Evolutionary conservation across 2,113 vertebrate genomes (phyloP).

Genomic region (Cercopithecus mona): DNA sequence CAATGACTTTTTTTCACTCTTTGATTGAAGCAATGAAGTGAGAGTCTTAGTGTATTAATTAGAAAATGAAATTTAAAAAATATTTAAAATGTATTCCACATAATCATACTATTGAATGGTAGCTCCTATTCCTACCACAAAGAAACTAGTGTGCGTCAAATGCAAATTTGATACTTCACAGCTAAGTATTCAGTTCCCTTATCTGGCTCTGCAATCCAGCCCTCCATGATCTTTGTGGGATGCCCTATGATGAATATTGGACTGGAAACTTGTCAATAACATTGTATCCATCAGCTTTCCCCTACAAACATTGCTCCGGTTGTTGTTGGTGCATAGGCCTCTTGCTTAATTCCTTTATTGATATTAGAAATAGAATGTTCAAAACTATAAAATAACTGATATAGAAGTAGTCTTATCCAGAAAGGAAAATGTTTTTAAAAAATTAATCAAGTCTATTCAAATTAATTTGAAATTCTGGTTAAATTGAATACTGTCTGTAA

Average conservation of each 20-base stretch:
- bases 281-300: not conserved
- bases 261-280: not conserved
- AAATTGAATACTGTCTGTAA: not conserved
- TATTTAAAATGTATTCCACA: not conserved
- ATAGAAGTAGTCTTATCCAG: not conserved
- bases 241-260: not conserved
- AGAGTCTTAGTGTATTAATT: not conserved
- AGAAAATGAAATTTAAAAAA: not conserved
- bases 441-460: not conserved
- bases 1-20: not conserved
- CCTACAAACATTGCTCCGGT: not conserved
- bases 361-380: not conserved
- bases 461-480: not conserved
- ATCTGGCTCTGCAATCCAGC: not conserved
- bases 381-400: not conserved
- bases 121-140: not conserved
- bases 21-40: not conserved
- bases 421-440: not conserved
- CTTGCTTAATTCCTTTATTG: not conserved
- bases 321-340: not conserved
- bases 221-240: not conserved
- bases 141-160: accelerated
- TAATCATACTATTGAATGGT: not conserved
- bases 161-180: not conserved
- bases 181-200: not conserved